Percentiles rank a stretch among this genome's conserved stretches.
Evolutionary conservation across 2,113 vertebrate genomes (phyloP).

Genomic region (Struthio camelus): DNA sequence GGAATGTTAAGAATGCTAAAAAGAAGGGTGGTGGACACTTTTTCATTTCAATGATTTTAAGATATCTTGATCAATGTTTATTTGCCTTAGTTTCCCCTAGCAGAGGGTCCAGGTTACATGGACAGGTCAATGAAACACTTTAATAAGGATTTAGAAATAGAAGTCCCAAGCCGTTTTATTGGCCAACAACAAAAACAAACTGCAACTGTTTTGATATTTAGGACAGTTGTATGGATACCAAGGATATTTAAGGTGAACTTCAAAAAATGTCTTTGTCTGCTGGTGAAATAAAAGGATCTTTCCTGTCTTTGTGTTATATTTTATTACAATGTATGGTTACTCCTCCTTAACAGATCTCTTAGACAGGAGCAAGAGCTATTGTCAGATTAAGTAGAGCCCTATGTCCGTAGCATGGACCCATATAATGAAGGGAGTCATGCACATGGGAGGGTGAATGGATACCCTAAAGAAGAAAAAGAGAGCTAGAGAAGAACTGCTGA

Average conservation of each 20-base stretch:
- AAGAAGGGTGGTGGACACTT: neutral
- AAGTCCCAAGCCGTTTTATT: neutral
- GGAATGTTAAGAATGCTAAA: neutral
- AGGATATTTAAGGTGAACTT: conserved; percentile 25
- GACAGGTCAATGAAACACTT: neutral
- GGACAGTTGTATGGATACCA: neutral
- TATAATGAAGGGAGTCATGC: neutral
- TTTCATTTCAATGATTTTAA: neutral
- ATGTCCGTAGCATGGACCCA: conserved; percentile 43
- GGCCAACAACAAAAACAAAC: neutral
- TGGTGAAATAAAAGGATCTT: conserved; percentile 26
- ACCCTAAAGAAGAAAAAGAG: neutral
- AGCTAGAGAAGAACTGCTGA: neutral
- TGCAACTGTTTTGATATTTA: conserved; percentile 8
- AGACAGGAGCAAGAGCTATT: conserved; percentile 25
- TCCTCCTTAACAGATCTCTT: neutral
- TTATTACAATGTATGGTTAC: conserved; percentile 35
- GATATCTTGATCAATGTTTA: neutral
- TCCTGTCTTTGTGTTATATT: conserved; percentile 22
- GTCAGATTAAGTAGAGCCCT: conserved; percentile 52
- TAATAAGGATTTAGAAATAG: neutral
- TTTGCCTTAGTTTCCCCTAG: neutral
- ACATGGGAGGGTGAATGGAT: neutral
- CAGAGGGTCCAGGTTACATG: neutral
- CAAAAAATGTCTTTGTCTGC: neutral